Percentiles rank a stretch among this genome's conserved stretches.
These are phyloP conservation scores for Eupithecia pulchellata DNA, from an alignment of 2,888 invertebrate genomes.

Conservation along the genomic window DNA sequence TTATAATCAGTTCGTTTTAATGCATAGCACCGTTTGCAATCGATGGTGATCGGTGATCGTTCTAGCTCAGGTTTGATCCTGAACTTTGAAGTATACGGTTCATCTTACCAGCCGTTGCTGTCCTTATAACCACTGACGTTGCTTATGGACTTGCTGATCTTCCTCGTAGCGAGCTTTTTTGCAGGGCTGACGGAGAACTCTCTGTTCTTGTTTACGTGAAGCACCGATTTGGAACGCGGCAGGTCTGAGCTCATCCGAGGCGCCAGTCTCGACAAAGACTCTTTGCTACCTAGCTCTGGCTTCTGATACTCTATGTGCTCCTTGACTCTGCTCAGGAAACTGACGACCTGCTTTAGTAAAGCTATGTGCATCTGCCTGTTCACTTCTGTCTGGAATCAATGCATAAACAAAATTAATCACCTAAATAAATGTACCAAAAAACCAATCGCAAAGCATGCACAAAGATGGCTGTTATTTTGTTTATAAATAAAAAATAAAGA, in stretches of 20 bases:
- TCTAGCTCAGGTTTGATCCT: not conserved
- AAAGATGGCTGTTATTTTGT: conserved; percentile 9
- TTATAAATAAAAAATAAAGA: conserved; percentile 27
- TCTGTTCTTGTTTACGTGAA: conserved; percentile 71
- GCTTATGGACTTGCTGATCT: conserved; percentile 79
- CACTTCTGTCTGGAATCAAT: conserved; percentile 86
- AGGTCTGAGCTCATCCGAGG: conserved; percentile 65
- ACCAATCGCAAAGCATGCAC: not conserved
- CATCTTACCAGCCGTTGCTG: conserved; percentile 65
- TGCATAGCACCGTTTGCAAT: not conserved
- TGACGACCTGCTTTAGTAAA: conserved; percentile 89
- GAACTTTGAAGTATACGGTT: not conserved
- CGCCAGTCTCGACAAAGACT: conserved; percentile 50
- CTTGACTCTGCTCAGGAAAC: conserved; percentile 88
- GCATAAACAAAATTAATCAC: not conserved
- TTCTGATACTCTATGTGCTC: conserved; percentile 85
- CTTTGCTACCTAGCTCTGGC: conserved; percentile 54
- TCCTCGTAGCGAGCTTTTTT: conserved; percentile 71
- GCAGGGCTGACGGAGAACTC: conserved; percentile 63
- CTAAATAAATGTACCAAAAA: not conserved
- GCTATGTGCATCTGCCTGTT: conserved; percentile 90
- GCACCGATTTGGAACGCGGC: conserved; percentile 74
- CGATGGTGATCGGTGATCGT: not conserved
- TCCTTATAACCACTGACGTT: conserved; percentile 77
- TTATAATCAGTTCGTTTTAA: not conserved